Conservation (phyloP, 2,113 vertebrate species). For the Cyanoramphus novaezelandiae region DNA sequence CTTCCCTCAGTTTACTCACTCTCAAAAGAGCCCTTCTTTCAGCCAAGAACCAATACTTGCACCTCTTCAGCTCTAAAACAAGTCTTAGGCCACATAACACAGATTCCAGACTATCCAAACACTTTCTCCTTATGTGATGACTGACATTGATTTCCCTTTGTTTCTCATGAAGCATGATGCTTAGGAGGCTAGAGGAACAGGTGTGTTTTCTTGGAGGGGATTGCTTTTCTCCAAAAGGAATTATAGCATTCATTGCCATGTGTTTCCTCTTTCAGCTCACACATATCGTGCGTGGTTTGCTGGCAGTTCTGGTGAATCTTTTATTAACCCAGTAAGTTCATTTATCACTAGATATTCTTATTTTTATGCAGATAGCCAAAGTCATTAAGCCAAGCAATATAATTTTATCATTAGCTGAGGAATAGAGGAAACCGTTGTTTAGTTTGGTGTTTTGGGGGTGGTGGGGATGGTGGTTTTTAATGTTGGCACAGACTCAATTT, state of each 20-base stretch:
- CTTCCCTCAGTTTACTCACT: neutral
- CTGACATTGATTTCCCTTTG: neutral
- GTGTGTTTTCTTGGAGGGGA: neutral
- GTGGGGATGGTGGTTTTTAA: neutral
- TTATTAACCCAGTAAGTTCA: neutral
- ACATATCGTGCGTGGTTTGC: neutral
- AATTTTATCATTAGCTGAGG: neutral
- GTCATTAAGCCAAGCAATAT: constrained; percentile 8
- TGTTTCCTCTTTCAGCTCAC: neutral
- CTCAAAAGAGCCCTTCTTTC: neutral
- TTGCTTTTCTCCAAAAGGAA: neutral
- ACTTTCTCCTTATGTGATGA: neutral
- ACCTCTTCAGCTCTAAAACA: neutral
- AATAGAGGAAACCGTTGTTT: neutral
- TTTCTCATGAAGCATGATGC: neutral
- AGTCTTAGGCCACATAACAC: neutral
- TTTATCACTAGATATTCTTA: neutral
- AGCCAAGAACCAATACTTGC: neutral
- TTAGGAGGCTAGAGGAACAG: neutral
- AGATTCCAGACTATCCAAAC: neutral
- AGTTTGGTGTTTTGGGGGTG: neutral
- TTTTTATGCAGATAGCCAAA: neutral
- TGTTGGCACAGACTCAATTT: neutral
- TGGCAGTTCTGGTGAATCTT: neutral
- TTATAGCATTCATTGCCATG: neutral